phyloP scores from a whole-genome alignment of 2,888 invertebrate species.

The Germaria angustata region DNA sequence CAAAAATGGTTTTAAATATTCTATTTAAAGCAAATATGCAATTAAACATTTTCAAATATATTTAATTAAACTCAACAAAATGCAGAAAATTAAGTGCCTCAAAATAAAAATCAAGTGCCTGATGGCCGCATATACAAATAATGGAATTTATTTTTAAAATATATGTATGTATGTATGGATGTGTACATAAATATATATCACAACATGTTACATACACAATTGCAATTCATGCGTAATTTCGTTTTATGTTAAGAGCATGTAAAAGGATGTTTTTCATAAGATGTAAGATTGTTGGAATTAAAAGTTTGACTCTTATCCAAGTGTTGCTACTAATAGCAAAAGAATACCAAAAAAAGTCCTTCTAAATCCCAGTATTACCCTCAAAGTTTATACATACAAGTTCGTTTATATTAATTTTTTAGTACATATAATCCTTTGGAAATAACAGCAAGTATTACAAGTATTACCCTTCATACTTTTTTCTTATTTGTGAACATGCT shows the following conservation, averaged over 20 bases:
- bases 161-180: no score
- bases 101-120: not conserved
- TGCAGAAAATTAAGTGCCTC: not conserved
- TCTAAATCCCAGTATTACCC: not conserved
- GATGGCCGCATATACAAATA: not conserved
- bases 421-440: not conserved
- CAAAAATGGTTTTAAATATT: constrained; percentile 10
- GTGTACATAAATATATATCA: no score
- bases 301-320: not conserved
- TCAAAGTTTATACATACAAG: not conserved
- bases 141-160: no score
- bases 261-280: not conserved
- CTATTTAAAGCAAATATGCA: not conserved
- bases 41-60: not conserved
- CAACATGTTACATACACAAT: no score
- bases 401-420: not conserved
- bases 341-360: not conserved
- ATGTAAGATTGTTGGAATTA: not conserved
- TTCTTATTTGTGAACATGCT: not conserved
- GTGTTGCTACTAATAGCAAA: not conserved
- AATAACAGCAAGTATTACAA: constrained; percentile 15
- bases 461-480: not conserved
- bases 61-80: not conserved
- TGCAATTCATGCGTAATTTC: no score
- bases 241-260: not conserved